Evolutionary conservation across 2,888 invertebrate genomes (phyloP).

Genomic region (Drosophila anomelani): DNA sequence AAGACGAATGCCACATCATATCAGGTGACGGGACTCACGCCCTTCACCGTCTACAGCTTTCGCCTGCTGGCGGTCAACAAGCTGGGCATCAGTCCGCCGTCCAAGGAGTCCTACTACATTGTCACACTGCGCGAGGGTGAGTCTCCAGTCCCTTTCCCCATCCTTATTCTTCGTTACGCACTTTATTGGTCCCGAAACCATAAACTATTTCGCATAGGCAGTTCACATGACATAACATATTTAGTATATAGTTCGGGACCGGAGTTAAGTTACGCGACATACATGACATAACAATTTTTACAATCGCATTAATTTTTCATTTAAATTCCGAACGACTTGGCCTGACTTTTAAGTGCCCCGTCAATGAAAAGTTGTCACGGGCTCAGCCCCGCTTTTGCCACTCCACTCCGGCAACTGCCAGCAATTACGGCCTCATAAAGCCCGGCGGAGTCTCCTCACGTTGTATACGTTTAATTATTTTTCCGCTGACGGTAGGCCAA

Average conservation of each 20-base stretch:
- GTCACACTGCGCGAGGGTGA: conserved; percentile 90
- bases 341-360: conserved; percentile 66
- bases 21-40: conserved; percentile 88
- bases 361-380: conserved; percentile 58
- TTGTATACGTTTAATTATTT: conserved; percentile 72
- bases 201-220: conserved; percentile 47
- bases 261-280: conserved; percentile 51
- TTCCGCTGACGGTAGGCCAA: conserved; percentile 48
- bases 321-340: conserved; percentile 56
- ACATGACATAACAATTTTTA: conserved; percentile 73
- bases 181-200: conserved; percentile 52
- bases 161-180: conserved; percentile 5
- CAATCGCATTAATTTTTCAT: conserved; percentile 79
- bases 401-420: conserved; percentile 8
- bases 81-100: conserved; percentile 89
- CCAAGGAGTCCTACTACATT: conserved; percentile 90
- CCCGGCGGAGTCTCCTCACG: conserved; percentile 31
- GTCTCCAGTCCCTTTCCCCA: conserved; percentile 57
- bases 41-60: conserved; percentile 92
- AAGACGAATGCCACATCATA: conserved; percentile 88
- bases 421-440: conserved; percentile 60
- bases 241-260: conserved; percentile 3
- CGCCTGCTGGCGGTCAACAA: conserved; percentile 90
- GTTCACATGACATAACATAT: conserved; percentile 26
- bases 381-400: not conserved